Percentiles rank a stretch among this genome's conserved stretches.
Conservation (phyloP, 2,797 vertebrate genomes). For the Amazonetta brasiliensis region DNA sequence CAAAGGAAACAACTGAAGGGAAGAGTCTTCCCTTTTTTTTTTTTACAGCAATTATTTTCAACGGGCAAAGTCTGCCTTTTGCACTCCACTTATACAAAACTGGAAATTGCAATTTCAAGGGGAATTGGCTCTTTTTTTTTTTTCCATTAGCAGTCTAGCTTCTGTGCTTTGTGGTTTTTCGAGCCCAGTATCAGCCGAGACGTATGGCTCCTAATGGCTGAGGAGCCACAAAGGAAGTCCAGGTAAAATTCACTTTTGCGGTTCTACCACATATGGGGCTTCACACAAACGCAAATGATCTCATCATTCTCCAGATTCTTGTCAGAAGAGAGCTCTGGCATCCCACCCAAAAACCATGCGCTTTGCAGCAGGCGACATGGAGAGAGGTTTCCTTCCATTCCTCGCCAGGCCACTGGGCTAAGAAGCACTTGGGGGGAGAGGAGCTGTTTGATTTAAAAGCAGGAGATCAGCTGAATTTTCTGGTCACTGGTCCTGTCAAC, state of each 20-base stretch:
- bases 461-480: neutral
- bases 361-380: neutral
- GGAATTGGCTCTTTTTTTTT: neutral
- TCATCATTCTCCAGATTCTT: neutral
- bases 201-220: neutral
- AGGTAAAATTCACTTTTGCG: neutral
- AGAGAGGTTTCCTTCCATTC: neutral
- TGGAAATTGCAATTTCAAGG: neutral
- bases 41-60: neutral
- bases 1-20: neutral
- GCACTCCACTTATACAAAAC: neutral
- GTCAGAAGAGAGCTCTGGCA: neutral
- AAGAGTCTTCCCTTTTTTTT: neutral
- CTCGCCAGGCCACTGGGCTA: neutral
- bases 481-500: neutral
- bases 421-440: neutral
- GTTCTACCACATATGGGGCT: neutral
- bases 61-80: neutral
- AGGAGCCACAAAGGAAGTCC: neutral
- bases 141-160: neutral
- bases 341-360: neutral
- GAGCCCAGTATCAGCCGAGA: neutral
- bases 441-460: neutral
- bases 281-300: neutral
- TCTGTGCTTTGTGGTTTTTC: neutral